These are phyloP conservation scores for Dolichallabes microphthalmus DNA, from an alignment of 2,113 vertebrate genomes.

Conservation along the genomic window DNA sequence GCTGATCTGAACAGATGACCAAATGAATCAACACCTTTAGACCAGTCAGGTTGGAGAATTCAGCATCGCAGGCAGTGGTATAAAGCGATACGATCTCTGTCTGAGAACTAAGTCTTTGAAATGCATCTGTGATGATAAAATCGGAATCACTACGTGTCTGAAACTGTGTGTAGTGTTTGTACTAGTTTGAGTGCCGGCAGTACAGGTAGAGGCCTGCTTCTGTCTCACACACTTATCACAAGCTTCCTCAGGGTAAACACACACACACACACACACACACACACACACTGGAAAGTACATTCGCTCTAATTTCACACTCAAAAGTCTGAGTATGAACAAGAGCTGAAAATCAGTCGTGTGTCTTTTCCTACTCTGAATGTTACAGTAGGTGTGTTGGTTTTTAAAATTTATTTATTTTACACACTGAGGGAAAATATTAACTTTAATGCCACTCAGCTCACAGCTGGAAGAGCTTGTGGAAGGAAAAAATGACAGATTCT, in stretches of 20 bases:
- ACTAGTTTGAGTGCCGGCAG: neutral
- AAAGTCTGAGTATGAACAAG: neutral
- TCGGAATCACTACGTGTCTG: neutral
- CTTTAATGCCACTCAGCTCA: neutral
- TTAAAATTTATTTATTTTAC: neutral
- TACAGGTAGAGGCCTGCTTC: slow-evolving; percentile 19
- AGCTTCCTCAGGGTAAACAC: neutral
- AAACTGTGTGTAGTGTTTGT: neutral
- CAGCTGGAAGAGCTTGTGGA: neutral
- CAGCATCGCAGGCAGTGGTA: neutral
- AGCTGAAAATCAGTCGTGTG: neutral
- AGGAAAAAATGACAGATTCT: neutral
- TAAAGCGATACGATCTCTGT: neutral
- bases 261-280: neutral
- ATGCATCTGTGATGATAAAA: neutral
- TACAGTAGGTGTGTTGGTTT: neutral
- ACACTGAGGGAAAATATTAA: neutral
- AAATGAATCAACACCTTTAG: neutral
- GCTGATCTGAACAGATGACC: neutral
- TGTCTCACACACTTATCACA: neutral
- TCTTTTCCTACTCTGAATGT: neutral
- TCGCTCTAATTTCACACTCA: neutral
- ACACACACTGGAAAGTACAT: neutral
- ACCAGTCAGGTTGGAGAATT: neutral
- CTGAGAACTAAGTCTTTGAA: neutral